Conservation (phyloP, 2,888 invertebrate species). For the Drosophila demipolita region DNA sequence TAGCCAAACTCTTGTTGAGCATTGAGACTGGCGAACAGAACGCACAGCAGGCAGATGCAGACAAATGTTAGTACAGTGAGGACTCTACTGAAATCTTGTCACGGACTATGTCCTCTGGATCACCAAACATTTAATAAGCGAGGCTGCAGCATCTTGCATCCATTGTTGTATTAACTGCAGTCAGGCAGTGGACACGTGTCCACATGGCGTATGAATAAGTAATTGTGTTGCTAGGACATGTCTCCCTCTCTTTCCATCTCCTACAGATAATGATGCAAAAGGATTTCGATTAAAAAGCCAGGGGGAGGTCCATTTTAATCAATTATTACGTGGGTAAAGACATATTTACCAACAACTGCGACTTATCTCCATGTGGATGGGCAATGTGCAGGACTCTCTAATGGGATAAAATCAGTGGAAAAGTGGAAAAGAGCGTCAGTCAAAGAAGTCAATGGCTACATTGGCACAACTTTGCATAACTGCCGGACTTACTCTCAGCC, state of each 20-base stretch:
- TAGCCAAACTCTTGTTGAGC: slow-evolving; percentile 20
- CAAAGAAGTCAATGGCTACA: slow-evolving; percentile 50
- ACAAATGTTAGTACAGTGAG: neutral
- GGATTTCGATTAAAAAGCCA: slow-evolving; percentile 54
- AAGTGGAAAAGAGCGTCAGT: slow-evolving; percentile 42
- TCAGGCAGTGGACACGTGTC: neutral
- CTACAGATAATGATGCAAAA: slow-evolving; percentile 26
- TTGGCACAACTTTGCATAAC: slow-evolving; percentile 19
- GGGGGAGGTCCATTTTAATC: slow-evolving; percentile 31
- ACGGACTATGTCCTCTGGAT: slow-evolving; percentile 4
- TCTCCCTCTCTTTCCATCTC: neutral
- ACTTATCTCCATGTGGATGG: slow-evolving; percentile 6
- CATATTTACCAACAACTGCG: slow-evolving; percentile 15
- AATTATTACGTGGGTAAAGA: slow-evolving; percentile 20
- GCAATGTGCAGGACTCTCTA: neutral
- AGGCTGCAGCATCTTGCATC: neutral
- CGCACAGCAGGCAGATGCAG: slow-evolving; percentile 20
- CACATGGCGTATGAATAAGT: slow-evolving; percentile 2
- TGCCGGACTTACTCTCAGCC: neutral
- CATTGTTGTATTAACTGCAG: neutral
- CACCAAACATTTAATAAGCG: slow-evolving; percentile 12
- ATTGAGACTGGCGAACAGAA: slow-evolving; percentile 30
- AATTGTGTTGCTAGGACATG: neutral
- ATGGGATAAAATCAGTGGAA: slow-evolving; percentile 40
- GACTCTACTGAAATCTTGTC: neutral